Evolutionary conservation across 2,113 vertebrate species (phyloP), one percentile per base, ranked within the genome.

Genomic region (Synchiropus splendidus): DNA sequence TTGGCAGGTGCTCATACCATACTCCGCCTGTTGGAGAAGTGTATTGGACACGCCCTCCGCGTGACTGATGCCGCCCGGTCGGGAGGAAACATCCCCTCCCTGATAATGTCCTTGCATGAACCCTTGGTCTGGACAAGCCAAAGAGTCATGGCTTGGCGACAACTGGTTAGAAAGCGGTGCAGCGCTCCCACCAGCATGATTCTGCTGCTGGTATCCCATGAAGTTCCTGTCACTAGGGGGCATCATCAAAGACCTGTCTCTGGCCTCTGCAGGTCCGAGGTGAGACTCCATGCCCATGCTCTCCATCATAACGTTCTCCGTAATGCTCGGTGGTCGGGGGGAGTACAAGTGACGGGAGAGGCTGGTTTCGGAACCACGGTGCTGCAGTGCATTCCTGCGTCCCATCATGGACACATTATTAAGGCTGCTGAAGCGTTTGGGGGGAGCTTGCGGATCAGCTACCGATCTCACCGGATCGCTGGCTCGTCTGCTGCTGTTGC

Each of bases 321-420:
- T 89, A 58, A 99, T 96, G 75, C 92, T 92, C 9, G 90, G 89
- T 0, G 95, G 89, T 0, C 85, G 87, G 0, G 92, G 90, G 4
- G 92, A 90, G 74, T 95, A 97, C 62, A 90, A 70, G 6, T 88
- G 88, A 12, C 78, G 60, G 37, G 83, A 50, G 14, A 89, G 67
- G 41, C 78, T 83, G 30, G 75, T 67, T 5, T 94, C 89, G 0
- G 89, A 87, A 16, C 85, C 77, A 9, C 83, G 69, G 16, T 85
- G 84, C 53, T 89, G 86, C 31, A 87, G 66, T 1, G 84, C 54
- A 60, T 83, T 81, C 33, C 83, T 77, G 27, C 88, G 67, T 60
- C 82, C 70, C 65, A 36, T 77, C 4, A 88, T 73, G 0, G 86
- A 50, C 1, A 71, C 79, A 5, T 91, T 92, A 6, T 84, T 88